Evolutionary conservation across 2,888 invertebrate genomes (phyloP).

Genomic region (Cordilura impudica): DNA sequence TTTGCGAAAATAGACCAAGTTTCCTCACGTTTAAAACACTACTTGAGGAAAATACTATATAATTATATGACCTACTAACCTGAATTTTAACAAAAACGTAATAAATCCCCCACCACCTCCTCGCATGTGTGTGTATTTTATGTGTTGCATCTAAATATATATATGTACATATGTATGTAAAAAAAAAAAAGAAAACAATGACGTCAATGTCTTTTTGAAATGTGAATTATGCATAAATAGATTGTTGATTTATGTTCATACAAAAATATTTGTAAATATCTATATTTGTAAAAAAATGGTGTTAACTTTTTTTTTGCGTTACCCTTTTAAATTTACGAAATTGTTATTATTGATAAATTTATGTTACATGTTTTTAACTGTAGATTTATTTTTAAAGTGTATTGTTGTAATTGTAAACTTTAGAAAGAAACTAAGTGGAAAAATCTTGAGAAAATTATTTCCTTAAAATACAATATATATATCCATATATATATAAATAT

Average conservation of each 20-base stretch:
- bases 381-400: no score
- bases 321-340: no score
- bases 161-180: slow-evolving; percentile 25
- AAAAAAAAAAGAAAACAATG: slow-evolving; percentile 32
- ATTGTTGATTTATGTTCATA: neutral
- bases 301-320: no score
- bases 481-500: no score
- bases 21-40: slow-evolving; percentile 7
- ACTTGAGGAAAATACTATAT: neutral
- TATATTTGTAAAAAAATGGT: no score
- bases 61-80: slow-evolving; percentile 49
- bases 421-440: no score
- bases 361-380: no score
- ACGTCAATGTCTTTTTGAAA: slow-evolving; percentile 55
- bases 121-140: slow-evolving; percentile 1
- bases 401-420: no score
- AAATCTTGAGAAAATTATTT: no score
- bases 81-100: slow-evolving; percentile 20
- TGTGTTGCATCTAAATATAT: slow-evolving; percentile 12
- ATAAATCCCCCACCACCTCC: neutral
- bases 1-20: slow-evolving; percentile 9
- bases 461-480: no score
- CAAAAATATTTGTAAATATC: neutral
- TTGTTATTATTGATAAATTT: no score
- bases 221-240: neutral